Base-by-base conservation (phyloP, 2,888 invertebrate species). In the Drosophila gaucha region DNA sequence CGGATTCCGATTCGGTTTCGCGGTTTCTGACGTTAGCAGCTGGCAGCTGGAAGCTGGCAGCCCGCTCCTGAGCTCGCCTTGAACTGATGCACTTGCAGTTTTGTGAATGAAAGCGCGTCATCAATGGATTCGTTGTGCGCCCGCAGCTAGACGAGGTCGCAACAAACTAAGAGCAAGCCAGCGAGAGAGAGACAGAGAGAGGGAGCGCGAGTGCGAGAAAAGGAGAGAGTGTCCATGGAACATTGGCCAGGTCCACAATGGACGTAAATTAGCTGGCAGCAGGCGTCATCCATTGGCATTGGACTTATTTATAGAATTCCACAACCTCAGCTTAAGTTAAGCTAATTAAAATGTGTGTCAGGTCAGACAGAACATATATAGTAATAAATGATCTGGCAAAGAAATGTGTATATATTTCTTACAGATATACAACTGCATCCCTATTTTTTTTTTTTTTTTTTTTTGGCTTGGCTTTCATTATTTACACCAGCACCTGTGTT, bases 31-130 rank as follows among this genome's bases (percentile, higher is more conserved):
- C 56, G 18, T 55, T 55, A 14, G 30, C 39, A 39, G 18, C 14
- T 55, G 30, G 18, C 24, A n/a, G 12, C 20, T 28, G 26, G 28
- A 9, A 16, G 24, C 28, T 24, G 39, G 39, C 14, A 26, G 16
- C 20, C 35, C 38, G 38, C 16, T 28, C 28, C 35, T 10, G 10
- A 20, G n/a, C 28, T 16, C 35, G 54, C 82, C 79, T 82, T 87
- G 86, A 70, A 68, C 56, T 64, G 46, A 43, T 64, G 60, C 72
- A 57, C 35, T 54, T 63, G 60, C 64, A 66, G 66, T 79, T 88
- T 87, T 84, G 74, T 84, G 86, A 84, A 84, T 84, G 88, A 88
- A 86, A 71, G 26, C 59, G 67, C 83, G 83, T 79, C 79, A 79
- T 79, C 79, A 74, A 85, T 85, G 65, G 59, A 39, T 41, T 24